phyloP scores from a whole-genome alignment of 2,113 vertebrate genomes.

The Scomber scombrus region DNA sequence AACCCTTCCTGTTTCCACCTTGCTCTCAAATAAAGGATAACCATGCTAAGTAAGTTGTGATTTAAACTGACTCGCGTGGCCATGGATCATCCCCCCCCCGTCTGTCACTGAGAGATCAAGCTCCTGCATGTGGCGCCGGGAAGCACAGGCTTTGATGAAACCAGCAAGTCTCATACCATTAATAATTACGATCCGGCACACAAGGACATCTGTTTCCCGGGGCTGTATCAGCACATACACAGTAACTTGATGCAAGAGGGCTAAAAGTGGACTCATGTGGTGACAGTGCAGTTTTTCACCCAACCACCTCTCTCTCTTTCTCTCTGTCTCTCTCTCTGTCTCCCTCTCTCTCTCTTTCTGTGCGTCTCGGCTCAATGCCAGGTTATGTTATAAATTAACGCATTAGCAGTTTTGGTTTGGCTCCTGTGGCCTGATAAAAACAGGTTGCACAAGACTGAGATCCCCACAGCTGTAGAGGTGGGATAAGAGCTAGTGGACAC shows the following conservation, averaged over 20 bases:
- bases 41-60: not conserved
- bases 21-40: not conserved
- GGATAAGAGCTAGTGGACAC: conserved; percentile 56
- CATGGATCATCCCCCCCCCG: not conserved
- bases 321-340: not conserved
- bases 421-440: conserved; percentile 50
- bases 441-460: conserved; percentile 41
- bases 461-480: conserved; percentile 58
- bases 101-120: conserved; percentile 14
- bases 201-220: conserved; percentile 71
- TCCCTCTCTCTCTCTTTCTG: not conserved
- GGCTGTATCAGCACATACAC: conserved; percentile 69
- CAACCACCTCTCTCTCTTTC: not conserved
- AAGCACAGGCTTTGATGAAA: conserved; percentile 49
- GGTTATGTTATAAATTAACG: conserved; percentile 65
- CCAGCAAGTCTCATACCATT: conserved; percentile 44
- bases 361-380: conserved; percentile 42
- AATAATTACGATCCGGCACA: conserved; percentile 66
- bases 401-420: conserved; percentile 59
- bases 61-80: conserved; percentile 4
- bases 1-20: not conserved
- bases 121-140: not conserved
- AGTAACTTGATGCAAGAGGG: conserved; percentile 62
- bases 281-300: conserved; percentile 72
- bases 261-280: conserved; percentile 63